phyloP scores from a whole-genome alignment of 2,888 invertebrate genomes.

The Portevinia maculata region DNA sequence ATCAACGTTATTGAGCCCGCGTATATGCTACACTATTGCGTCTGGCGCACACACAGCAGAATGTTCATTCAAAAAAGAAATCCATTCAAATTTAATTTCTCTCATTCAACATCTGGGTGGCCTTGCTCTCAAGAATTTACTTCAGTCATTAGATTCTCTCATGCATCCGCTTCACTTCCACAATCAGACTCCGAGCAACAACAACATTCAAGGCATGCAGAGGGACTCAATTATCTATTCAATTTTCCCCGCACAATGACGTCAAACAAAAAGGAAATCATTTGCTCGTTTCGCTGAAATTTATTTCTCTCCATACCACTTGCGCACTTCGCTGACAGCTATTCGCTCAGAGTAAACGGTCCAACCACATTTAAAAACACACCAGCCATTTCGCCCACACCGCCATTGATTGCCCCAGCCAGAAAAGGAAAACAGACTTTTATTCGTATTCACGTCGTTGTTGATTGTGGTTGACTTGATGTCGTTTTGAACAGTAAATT shows the following conservation, averaged over 20 bases:
- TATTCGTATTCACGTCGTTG: constrained; percentile 49
- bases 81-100: constrained; percentile 8
- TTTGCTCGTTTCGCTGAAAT: constrained; percentile 49
- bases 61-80: constrained; percentile 36
- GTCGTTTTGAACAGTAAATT: constrained; percentile 39
- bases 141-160: too few species aligned
- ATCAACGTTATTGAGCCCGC: neutral
- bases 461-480: constrained; percentile 45
- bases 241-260: constrained; percentile 66
- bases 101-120: constrained; percentile 5
- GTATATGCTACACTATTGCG: too few species aligned
- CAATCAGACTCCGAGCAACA: neutral
- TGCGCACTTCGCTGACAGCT: constrained; percentile 43
- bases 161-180: neutral
- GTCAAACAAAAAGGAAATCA: constrained; percentile 38
- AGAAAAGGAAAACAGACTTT: constrained; percentile 30
- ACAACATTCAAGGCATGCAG: constrained; percentile 20
- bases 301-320: constrained; percentile 3
- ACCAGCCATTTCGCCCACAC: constrained; percentile 33
- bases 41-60: too few species aligned
- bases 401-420: constrained; percentile 11
- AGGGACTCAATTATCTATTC: constrained; percentile 20
- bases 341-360: constrained; percentile 58
- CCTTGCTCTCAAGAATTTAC: constrained; percentile 33
- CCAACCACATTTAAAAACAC: constrained; percentile 11